Conservation (phyloP, 2,797 vertebrate genomes). For the Alosa sapidissima region DNA sequence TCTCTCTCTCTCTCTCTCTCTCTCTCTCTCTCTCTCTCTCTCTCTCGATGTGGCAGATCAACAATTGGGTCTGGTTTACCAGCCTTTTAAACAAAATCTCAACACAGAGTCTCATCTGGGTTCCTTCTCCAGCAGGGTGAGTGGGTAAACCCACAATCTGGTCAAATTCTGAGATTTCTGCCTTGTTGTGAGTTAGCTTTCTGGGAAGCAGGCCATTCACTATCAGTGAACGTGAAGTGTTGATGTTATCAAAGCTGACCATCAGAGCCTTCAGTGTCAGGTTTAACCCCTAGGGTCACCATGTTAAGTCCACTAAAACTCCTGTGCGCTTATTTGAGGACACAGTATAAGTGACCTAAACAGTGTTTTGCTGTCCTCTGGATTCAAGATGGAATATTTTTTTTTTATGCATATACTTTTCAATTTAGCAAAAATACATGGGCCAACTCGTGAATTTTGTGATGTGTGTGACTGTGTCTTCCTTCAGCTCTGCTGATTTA, state of each 20-base stretch:
- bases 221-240: background rate
- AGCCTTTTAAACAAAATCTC: no score
- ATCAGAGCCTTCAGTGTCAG: conserved; percentile 4
- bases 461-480: background rate
- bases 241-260: background rate
- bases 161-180: background rate
- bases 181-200: background rate
- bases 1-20: background rate
- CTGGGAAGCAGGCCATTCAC: background rate
- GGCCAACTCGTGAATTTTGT: background rate
- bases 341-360: background rate
- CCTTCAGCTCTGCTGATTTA: no score
- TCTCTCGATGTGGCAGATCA: background rate
- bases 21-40: background rate
- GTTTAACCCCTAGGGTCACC: background rate
- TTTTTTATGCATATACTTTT: no score
- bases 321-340: background rate
- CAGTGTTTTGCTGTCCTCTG: background rate
- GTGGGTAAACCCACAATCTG: background rate
- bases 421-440: background rate
- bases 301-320: background rate
- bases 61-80: background rate
- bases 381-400: no score
- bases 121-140: background rate
- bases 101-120: no score